These are phyloP conservation scores for Cepphus grylle DNA, from an alignment of 2,113 vertebrate genomes.

Conservation along the genomic window DNA sequence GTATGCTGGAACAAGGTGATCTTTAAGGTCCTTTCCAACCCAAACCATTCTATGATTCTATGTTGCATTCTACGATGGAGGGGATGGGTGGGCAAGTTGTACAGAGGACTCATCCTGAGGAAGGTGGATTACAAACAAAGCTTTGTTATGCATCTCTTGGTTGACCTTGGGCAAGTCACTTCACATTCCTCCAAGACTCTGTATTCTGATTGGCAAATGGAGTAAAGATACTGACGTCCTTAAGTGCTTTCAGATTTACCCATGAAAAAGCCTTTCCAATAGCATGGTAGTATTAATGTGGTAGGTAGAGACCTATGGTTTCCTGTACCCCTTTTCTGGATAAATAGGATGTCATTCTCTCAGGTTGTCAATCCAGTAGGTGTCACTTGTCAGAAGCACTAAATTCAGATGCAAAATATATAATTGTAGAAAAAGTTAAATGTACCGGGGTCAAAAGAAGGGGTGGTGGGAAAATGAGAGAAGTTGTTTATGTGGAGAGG, in stretches of 20 bases:
- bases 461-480: constrained; percentile 7
- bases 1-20: no score
- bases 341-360: constrained; percentile 41
- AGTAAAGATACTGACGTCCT: not conserved
- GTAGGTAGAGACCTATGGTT: not conserved
- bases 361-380: constrained; percentile 38
- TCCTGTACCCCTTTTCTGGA: not conserved
- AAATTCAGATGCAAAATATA: constrained; percentile 32
- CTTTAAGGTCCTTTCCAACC: no score
- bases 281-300: not conserved
- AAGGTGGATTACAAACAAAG: not conserved
- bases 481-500: not conserved
- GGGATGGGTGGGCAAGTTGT: accelerated
- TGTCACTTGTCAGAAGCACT: constrained; percentile 47
- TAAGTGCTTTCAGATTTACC: not conserved
- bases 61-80: not conserved
- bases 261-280: not conserved
- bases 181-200: not conserved
- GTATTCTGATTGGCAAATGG: not conserved
- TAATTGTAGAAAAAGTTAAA: constrained; percentile 12
- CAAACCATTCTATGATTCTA: no score
- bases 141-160: not conserved
- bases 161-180: not conserved
- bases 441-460: constrained; percentile 9
- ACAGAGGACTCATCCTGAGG: not conserved